Conservation (phyloP, 2,113 vertebrate genomes). For the Colaptes auratus region DNA sequence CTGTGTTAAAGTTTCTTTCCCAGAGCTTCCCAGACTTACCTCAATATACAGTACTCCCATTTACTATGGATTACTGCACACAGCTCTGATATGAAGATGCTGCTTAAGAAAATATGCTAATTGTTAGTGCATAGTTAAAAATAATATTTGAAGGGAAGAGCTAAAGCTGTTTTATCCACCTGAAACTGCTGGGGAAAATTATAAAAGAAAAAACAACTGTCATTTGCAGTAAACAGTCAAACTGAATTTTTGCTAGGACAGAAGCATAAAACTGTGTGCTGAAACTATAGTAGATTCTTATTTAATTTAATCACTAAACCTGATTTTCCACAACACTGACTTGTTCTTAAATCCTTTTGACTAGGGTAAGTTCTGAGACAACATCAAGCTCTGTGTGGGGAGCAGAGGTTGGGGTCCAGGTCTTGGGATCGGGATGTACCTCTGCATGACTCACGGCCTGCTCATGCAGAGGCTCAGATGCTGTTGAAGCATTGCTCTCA, state of each 20-base stretch:
- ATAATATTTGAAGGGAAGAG: neutral
- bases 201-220: neutral
- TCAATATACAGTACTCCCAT: neutral
- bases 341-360: neutral
- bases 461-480: accelerated
- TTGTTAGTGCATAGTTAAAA: neutral
- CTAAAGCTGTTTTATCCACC: neutral
- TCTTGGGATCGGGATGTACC: neutral
- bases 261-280: neutral
- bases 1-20: neutral
- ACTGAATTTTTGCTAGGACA: neutral
- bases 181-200: neutral
- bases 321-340: neutral
- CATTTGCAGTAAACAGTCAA: neutral
- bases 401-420: accelerated
- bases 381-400: accelerated
- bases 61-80: neutral
- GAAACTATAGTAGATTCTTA: neutral
- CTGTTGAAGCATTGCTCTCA: neutral
- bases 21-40: neutral
- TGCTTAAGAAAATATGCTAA: neutral
- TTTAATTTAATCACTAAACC: neutral
- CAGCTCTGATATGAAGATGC: neutral
- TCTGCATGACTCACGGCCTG: neutral
- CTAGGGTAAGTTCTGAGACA: neutral